Base-by-base conservation (phyloP, 2,113 vertebrate genomes). In the Chaetura pelagica region DNA sequence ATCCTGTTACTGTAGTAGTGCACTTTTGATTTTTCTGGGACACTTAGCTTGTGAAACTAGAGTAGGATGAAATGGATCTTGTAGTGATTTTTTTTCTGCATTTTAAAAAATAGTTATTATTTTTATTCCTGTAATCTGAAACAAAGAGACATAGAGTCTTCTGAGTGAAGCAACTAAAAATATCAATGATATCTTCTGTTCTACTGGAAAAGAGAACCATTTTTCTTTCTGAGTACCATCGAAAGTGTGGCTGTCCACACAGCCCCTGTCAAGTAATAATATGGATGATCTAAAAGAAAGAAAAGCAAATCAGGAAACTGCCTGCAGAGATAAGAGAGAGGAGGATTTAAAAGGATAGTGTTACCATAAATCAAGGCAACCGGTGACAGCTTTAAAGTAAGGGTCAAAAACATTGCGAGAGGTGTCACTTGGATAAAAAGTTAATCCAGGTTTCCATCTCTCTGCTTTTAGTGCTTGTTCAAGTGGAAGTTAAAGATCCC, bases 271-370 rank as follows among this genome's bases (percentile, higher is more conserved):
- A 97, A 91, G 63, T 77, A 93, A 76, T 80, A 88, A 94, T 94
- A 90, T 69, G 55, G 87, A 95, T 96, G 96, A 94, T 92, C 89
- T 95, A 83, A 96, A 85, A 87, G 92, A 95, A 97, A 96, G 94
- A 92, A 95, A 95, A 95, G 88, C 83, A 95, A 94, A 95, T 93
- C 95, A 96, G 97, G 95, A 97, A 97, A 96, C 97, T 96, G 96
- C 82, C 94, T 83, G 78, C 79, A 84, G 96, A 97, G 97, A 97
- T 97, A 96, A 97, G 94, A 93, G 55, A 82, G 58, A 94, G 81
- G 79, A 91, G 82, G 94, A 96, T 96, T 97, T 96, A 80, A 94
- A 96, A 91, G 95, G 96, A 95, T 96, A 90, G 86, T 82, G 78
- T 96, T 97, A 95, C 96, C 93, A 95, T 96, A 96, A 95, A 97